These are phyloP conservation scores for Drosophila kambysellisi DNA, from an alignment of 2,888 invertebrate genomes.

Conservation along the genomic window DNA sequence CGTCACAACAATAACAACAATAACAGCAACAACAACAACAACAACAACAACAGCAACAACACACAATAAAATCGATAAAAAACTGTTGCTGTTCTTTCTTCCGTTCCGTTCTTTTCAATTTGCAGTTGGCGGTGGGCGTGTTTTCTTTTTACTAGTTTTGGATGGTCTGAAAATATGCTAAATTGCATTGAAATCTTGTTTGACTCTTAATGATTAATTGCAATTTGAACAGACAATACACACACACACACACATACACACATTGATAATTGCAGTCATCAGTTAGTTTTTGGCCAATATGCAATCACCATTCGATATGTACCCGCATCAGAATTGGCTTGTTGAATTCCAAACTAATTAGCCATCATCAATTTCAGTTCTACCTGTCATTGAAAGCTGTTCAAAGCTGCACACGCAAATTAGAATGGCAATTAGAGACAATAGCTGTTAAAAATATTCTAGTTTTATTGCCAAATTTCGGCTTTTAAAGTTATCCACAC, in stretches of 20 bases:
- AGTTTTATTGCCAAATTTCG: neutral
- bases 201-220: conserved; percentile 66
- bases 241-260: neutral
- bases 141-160: conserved; percentile 15
- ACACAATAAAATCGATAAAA: conserved; percentile 61
- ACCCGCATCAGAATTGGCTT: conserved; percentile 38
- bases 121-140: conserved; percentile 49
- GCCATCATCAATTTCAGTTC: conserved; percentile 25
- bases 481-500: neutral
- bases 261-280: conserved; percentile 23
- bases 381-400: conserved; percentile 24
- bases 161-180: neutral
- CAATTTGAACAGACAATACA: conserved; percentile 21
- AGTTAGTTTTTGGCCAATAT: conserved; percentile 35
- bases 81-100: conserved; percentile 14
- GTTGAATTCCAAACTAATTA: conserved; percentile 55
- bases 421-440: neutral
- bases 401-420: neutral
- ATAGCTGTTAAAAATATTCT: neutral
- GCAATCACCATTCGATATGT: conserved; percentile 36
- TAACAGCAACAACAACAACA: neutral
- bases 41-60: neutral
- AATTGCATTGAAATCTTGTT: conserved; percentile 33
- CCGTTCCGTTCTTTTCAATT: conserved; percentile 9
- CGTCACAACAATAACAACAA: conserved; percentile 20